Conservation (phyloP, 2,113 vertebrate species). For the Ochotona curzoniae region DNA sequence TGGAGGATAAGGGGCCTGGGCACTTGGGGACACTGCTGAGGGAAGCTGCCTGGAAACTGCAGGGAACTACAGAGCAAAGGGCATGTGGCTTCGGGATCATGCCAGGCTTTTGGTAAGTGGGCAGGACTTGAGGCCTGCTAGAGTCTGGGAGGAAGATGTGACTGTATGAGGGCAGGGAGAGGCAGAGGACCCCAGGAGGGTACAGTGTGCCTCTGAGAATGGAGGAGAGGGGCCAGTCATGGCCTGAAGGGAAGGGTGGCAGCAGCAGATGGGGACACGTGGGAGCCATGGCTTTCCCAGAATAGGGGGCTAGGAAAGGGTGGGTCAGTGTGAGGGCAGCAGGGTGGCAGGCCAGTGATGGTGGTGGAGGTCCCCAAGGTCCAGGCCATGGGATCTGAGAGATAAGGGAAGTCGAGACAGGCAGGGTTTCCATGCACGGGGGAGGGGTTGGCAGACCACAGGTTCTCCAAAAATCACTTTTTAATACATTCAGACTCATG, state of each 20-base stretch:
- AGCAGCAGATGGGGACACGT: background rate
- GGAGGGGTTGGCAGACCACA: background rate
- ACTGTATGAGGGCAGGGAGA: background rate
- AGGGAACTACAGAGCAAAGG: background rate
- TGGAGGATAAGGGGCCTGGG: too few species aligned
- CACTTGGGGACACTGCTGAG: background rate
- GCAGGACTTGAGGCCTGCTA: background rate
- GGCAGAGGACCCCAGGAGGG: background rate
- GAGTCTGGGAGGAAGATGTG: background rate
- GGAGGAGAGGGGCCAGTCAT: background rate
- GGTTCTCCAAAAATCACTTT: slow-evolving; percentile 65
- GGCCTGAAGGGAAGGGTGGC: background rate
- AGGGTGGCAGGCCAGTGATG: too few species aligned
- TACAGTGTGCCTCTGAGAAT: background rate
- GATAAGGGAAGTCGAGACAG: background rate
- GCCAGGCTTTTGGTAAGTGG: background rate
- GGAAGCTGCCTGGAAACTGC: background rate
- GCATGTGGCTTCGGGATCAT: background rate
- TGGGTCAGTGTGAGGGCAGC: too few species aligned
- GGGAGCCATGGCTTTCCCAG: background rate
- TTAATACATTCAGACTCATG: slow-evolving; percentile 79
- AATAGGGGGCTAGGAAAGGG: too few species aligned
- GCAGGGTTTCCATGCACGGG: background rate
- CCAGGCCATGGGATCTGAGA: background rate
- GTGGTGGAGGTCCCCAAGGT: background rate